Conservation (phyloP, 2,888 invertebrate species). For the Chironomus riparius region DNA sequence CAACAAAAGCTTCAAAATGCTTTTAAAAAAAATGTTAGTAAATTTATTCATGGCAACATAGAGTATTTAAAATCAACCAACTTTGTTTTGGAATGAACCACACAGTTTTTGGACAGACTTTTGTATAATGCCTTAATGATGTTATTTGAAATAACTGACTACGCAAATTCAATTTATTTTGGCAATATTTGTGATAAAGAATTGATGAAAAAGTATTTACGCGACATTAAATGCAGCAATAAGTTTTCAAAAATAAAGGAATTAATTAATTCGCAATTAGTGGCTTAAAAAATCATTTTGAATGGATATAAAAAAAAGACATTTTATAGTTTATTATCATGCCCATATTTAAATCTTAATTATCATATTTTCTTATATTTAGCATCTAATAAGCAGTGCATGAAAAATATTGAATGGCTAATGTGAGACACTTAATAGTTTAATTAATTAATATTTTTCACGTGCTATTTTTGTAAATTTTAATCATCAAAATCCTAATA, state of each 20-base stretch:
- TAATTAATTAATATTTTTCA: too few relatives aligned
- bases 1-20: not conserved
- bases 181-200: not conserved
- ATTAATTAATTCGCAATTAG: not conserved
- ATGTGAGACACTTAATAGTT: too few relatives aligned
- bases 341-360: too few relatives aligned
- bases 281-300: not conserved
- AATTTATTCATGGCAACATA: not conserved
- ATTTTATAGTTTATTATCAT: not conserved
- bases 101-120: not conserved
- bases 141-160: too few relatives aligned
- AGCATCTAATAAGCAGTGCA: too few relatives aligned
- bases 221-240: not conserved
- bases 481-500: too few relatives aligned
- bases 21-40: not conserved
- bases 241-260: not conserved
- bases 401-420: too few relatives aligned
- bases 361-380: too few relatives aligned
- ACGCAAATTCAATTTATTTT: not conserved
- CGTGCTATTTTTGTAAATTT: too few relatives aligned
- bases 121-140: not conserved
- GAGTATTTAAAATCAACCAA: too few relatives aligned
- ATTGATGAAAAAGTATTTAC: not conserved
- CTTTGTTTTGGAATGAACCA: not conserved
- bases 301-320: not conserved